Evolutionary conservation across 2,888 invertebrate genomes (phyloP).

Genomic region (Ormyrus nitidulus): DNA sequence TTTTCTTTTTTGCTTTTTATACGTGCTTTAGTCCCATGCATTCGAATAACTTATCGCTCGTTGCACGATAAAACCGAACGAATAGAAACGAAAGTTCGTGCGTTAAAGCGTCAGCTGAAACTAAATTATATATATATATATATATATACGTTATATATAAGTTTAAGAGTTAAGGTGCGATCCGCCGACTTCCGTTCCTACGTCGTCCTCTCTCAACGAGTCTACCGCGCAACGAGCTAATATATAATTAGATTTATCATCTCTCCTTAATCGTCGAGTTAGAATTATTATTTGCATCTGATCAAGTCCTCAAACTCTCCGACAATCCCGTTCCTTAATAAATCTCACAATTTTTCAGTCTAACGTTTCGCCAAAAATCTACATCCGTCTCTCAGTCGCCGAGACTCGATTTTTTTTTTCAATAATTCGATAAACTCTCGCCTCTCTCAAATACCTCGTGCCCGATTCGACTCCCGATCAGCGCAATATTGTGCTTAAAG

Average conservation of each 20-base stretch:
- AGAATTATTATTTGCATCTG: not conserved
- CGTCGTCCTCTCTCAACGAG: not conserved
- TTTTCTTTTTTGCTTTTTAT: conserved; percentile 53
- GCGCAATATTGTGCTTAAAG: conserved; percentile 27
- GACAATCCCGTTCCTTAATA: not conserved
- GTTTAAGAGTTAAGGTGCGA: not conserved
- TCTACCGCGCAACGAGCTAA: conserved; percentile 29
- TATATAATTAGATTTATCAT: too few relatives aligned
- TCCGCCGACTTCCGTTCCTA: conserved; percentile 5
- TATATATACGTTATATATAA: not conserved
- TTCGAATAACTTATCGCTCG: conserved; percentile 56
- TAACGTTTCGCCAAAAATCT: conserved; percentile 49
- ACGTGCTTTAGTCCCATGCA: conserved; percentile 69
- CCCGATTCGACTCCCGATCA: conserved; percentile 3
- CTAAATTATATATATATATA: too few relatives aligned
- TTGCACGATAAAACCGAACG: conserved; percentile 12
- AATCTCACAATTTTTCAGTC: conserved; percentile 52
- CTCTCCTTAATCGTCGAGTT: not conserved
- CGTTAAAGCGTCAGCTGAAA: not conserved
- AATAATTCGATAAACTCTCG: conserved; percentile 8
- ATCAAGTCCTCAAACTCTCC: not conserved
- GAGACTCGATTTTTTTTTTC: not conserved
- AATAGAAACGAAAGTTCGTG: conserved; percentile 19
- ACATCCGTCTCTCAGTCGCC: conserved; percentile 21
- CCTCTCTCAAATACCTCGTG: too few relatives aligned